Base-by-base conservation (phyloP, 2,888 invertebrate genomes). In the Cecidostiba fungosa region DNA sequence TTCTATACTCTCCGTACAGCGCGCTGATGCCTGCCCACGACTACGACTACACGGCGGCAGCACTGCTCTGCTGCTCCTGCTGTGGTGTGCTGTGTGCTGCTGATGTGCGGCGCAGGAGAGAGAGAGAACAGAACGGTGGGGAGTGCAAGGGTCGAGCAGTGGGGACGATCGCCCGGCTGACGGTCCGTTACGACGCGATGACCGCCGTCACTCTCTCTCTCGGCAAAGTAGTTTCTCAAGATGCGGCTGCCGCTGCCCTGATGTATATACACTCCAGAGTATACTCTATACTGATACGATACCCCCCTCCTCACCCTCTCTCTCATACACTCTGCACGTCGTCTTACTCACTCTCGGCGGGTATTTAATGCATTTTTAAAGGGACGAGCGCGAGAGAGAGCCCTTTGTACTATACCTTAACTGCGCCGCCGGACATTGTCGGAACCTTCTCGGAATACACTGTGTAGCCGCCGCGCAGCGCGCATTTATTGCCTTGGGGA, bases 311-410 rank as follows among this genome's bases (percentile, higher is more conserved):
- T 39, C 10, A 23, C n/a, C 4, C 16, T 72, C 36, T 72, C 29
- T 43, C 29, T 72, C 29, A 19, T 8, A 16, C 8, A 0, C 14
- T 26, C 14, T 43, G 66, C 19, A 4, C 54, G 19, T 26, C 72
- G 77, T 59, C 29, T 78, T 78, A 29, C 62, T 73, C 73, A 62
- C 78, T 29, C n/a, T 69, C 16, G 76, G 82, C 16, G 76, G 82
- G 82, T 79, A 83, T 85, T 82, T 83, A 85, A 85, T 85, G 70
- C 73, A 82, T 83, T 83, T 85, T 85, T 85, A 85, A 85, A 85
- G 85, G 76, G 82, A 70, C 81, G 54, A 47, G 80, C n/a, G 54
- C n/a, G 26, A 8, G 26, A 59, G 43, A 47, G 10, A 72, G 26
- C 26, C 70, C 59, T 77, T 82, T 72, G 70, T 76, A 74, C 76